These are phyloP conservation scores for Troilus luridus DNA, from an alignment of 2,888 invertebrate species.

Conservation along the genomic window DNA sequence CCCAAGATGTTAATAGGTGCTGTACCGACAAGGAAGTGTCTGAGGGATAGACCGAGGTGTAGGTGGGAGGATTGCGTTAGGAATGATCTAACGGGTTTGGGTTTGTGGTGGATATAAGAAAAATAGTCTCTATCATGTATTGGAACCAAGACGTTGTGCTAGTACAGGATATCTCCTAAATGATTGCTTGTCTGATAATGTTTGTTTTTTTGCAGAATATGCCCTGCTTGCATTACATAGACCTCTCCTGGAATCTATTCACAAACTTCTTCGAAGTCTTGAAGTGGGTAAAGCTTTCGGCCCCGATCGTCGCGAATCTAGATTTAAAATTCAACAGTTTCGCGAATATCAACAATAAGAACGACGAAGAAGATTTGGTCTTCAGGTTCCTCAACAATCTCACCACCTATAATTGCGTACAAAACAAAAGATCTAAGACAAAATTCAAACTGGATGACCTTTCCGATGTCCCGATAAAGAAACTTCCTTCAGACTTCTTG, in stretches of 20 bases:
- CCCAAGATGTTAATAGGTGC: too few species aligned
- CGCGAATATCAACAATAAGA: constrained; percentile 8
- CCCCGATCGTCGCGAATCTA: not conserved
- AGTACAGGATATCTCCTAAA: too few species aligned
- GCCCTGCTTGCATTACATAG: not conserved
- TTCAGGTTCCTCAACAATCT: not conserved
- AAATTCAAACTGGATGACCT: not conserved
- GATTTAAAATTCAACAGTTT: constrained; percentile 35
- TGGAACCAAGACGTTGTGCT: too few species aligned
- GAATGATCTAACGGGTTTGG: too few species aligned
- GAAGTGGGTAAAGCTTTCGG: not conserved
- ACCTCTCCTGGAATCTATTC: constrained; percentile 52
- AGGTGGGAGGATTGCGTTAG: too few species aligned
- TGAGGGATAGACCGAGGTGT: too few species aligned
- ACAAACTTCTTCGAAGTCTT: not conserved
- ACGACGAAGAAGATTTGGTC: constrained; percentile 32
- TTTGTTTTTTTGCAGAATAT: constrained; percentile 43
- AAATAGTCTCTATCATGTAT: too few species aligned
- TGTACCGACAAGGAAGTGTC: too few species aligned
- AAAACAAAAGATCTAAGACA: not conserved
- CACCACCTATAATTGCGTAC: not conserved
- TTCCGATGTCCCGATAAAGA: not conserved
- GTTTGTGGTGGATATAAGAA: too few species aligned
- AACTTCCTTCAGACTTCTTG: not conserved
- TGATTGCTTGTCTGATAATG: not conserved